These are phyloP conservation scores for Bellardia bayeri DNA, from an alignment of 2,888 invertebrate species.

Conservation along the genomic window DNA sequence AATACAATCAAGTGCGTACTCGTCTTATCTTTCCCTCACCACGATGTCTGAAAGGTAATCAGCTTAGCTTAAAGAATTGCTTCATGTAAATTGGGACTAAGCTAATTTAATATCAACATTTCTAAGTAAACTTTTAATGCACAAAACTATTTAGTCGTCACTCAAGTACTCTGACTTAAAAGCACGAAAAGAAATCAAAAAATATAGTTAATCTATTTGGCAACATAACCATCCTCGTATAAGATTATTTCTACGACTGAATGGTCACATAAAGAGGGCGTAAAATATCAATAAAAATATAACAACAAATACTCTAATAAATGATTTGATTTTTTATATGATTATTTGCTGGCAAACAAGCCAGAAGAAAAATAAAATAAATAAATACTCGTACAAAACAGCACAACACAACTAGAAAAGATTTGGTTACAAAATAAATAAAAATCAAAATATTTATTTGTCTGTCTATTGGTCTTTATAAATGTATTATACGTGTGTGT, in stretches of 20 bases:
- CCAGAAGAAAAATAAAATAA: constrained; percentile 15
- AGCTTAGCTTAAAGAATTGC: no score
- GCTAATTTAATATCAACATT: no score
- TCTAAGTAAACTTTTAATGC: no score
- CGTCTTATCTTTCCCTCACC: no score
- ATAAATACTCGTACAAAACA: not conserved
- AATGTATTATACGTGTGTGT: constrained; percentile 24
- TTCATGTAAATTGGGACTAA: no score
- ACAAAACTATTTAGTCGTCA: no score
- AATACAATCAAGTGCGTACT: no score
- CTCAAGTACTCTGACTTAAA: no score
- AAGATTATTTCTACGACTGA: constrained; percentile 18
- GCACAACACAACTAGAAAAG: constrained; percentile 5
- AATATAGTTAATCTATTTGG: no score
- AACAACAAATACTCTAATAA: constrained; percentile 52
- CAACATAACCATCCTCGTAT: not conserved
- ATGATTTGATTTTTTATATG: constrained; percentile 70
- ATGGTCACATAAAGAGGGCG: constrained; percentile 41
- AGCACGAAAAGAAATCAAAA: no score
- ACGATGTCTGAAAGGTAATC: no score
- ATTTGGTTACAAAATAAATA: constrained; percentile 1
- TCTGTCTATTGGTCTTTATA: constrained; percentile 19
- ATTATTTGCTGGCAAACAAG: constrained; percentile 47
- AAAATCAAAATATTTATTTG: constrained; percentile 66
- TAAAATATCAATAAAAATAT: constrained; percentile 66